Evolutionary conservation across 2,888 invertebrate species (phyloP).

Genomic region (Volucella bombylans): DNA sequence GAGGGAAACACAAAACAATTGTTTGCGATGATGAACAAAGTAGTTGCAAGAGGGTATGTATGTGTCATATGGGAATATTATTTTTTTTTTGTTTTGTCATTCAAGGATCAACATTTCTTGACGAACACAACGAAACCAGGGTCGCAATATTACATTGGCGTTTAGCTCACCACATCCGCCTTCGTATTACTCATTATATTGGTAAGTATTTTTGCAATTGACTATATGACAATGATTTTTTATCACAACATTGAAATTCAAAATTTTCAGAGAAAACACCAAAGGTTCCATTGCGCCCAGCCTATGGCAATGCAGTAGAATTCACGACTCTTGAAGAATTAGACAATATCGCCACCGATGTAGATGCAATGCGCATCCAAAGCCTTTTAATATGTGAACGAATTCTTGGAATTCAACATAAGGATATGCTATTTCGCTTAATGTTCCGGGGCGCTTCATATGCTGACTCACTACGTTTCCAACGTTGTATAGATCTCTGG

Average conservation of each 20-base stretch:
- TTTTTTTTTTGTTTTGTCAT: neutral
- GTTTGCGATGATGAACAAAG: too few species aligned
- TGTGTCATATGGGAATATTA: too few species aligned
- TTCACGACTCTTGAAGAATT: slow-evolving; percentile 89
- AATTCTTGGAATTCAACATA: slow-evolving; percentile 92
- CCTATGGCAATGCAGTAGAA: slow-evolving; percentile 88
- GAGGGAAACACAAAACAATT: too few species aligned
- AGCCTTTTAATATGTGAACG: slow-evolving; percentile 93
- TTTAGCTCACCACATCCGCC: slow-evolving; percentile 87
- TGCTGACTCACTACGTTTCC: slow-evolving; percentile 89
- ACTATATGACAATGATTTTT: neutral
- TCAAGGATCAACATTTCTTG: slow-evolving; percentile 89
- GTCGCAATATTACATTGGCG: slow-evolving; percentile 91
- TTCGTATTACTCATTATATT: slow-evolving; percentile 80
- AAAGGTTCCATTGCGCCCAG: slow-evolving; percentile 84
- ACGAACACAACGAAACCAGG: slow-evolving; percentile 91
- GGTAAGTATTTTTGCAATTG: slow-evolving; percentile 76
- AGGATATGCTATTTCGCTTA: slow-evolving; percentile 91
- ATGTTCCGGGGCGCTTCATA: slow-evolving; percentile 90
- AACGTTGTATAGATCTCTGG: slow-evolving; percentile 94
- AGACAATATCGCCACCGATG: slow-evolving; percentile 88
- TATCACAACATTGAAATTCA: neutral
- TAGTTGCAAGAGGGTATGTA: too few species aligned
- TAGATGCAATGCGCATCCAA: slow-evolving; percentile 93
- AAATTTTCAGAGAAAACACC: slow-evolving; percentile 84